Evolutionary conservation across 2,888 invertebrate species (phyloP).

Genomic region (Agrypnus murinus): DNA sequence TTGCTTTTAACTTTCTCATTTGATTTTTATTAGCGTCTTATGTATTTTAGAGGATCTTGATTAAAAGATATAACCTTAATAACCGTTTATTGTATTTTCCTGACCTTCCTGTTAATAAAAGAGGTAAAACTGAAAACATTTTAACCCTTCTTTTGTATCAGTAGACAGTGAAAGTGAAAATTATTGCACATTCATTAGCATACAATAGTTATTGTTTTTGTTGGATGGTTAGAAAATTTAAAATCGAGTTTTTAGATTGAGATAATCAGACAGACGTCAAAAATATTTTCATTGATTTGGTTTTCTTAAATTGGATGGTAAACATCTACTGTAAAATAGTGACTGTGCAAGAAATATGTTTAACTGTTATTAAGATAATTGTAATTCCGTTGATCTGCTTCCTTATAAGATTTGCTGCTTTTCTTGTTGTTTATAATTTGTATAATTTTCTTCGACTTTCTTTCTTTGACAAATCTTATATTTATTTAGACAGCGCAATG

Average conservation of each 20-base stretch:
- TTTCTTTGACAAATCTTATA: slow-evolving; percentile 11
- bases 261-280: slow-evolving; percentile 20
- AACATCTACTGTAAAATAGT: background rate
- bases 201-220: slow-evolving; percentile 25
- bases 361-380: slow-evolving; percentile 1
- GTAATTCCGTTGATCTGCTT: slow-evolving; percentile 10
- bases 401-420: slow-evolving; percentile 16
- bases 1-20: too few species aligned
- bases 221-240: too few species aligned
- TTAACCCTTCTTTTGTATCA: background rate
- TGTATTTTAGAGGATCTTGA: too few species aligned
- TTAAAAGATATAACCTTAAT: too few species aligned
- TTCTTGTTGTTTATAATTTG: slow-evolving; percentile 10
- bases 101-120: too few species aligned
- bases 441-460: slow-evolving; percentile 16
- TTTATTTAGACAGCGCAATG: background rate
- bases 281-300: background rate
- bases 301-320: too few species aligned
- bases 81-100: too few species aligned
- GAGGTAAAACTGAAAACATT: too few species aligned
- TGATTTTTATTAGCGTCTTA: too few species aligned
- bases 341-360: background rate
- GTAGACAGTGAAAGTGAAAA: slow-evolving; percentile 17
- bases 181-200: slow-evolving; percentile 17
- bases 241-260: background rate